Evolutionary conservation across 2,888 invertebrate genomes (phyloP).

Genomic region (Lycia hirtaria): DNA sequence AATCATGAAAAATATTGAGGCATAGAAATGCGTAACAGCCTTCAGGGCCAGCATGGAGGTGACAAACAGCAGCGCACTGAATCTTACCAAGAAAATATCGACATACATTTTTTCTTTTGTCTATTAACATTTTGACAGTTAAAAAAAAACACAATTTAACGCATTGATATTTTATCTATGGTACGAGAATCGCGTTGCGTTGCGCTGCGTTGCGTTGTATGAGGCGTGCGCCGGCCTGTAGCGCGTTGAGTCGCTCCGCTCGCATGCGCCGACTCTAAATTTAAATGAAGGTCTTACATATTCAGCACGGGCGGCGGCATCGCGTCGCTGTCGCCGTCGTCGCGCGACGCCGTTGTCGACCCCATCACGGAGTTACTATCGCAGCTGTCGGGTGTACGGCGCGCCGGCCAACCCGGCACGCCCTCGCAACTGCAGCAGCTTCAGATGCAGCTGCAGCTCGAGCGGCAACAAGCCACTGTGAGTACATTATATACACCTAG

Average conservation of each 20-base stretch:
- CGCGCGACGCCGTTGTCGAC: slow-evolving; percentile 97
- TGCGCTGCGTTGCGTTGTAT: not conserved
- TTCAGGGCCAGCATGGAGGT: not conserved
- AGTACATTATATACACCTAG: too few species aligned
- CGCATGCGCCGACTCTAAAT: slow-evolving; percentile 33
- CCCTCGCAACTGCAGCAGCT: slow-evolving; percentile 95
- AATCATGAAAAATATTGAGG: not conserved
- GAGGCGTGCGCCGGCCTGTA: not conserved
- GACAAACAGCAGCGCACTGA: not conserved
- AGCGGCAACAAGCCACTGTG: slow-evolving; percentile 93
- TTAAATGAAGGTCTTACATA: slow-evolving; percentile 45
- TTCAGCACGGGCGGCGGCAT: slow-evolving; percentile 93
- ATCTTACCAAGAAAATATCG: not conserved
- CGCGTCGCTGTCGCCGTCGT: slow-evolving; percentile 94
- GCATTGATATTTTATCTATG: not conserved
- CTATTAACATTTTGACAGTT: not conserved
- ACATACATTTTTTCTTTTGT: not conserved
- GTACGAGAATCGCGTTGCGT: not conserved
- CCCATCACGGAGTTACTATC: slow-evolving; percentile 98
- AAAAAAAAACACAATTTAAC: not conserved
- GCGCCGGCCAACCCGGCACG: slow-evolving; percentile 85
- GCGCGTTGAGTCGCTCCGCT: slow-evolving; percentile 9
- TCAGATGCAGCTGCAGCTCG: slow-evolving; percentile 97
- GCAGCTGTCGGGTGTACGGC: slow-evolving; percentile 96
- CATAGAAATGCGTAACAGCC: not conserved